Base-by-base conservation (phyloP, 2,888 invertebrate genomes). In the Torymus auratus region DNA sequence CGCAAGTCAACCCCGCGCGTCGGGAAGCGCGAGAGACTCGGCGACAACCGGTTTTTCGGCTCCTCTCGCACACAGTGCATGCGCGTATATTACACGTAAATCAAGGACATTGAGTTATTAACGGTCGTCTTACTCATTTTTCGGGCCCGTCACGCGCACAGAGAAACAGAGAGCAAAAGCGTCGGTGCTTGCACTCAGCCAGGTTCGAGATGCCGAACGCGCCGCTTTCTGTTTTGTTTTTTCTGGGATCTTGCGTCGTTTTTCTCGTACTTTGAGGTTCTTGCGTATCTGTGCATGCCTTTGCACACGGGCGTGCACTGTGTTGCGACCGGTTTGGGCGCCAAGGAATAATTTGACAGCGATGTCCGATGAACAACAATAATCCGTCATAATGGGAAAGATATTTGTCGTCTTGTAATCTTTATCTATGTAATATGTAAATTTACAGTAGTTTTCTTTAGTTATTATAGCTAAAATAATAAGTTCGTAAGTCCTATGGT, bases 51-150 rank as follows among this genome's bases (percentile, higher is more conserved):
- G 72, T 72, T 61, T 62, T 28, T 61, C 71, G 56, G 56, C 53
- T 56, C 15, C 60, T 61, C 72, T n/a, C n/a, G 14, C 15, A 69
- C 41, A 41, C 41, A 41, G 7, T 41, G 41, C 41, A 41, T 7
- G 15, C 15, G 56, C 14, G 7, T 56, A 5, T 2, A 4, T 3
- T 65, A 41, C 10, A 28, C 15, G 17, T 41, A 41, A 41, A 41
- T 7, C 76, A 61, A 76, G 76, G 68, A 28, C 69, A 61, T 41
- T 60, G 53, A 61, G 17, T 65, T 56, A n/a, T 74, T 55, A 53
- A n/a, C 62, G 4, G 28, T 50, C 14, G 50, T 15, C 70, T 70
- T 15, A 2, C 56, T 56, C 23, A 15, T 73, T 73, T 52, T 67
- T 61, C 50, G 72, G n/a, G 62, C 17, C 17, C 41, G 53, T 41